Evolutionary conservation across 2,888 invertebrate species (phyloP).

Genomic region (Creontiades dilutus): DNA sequence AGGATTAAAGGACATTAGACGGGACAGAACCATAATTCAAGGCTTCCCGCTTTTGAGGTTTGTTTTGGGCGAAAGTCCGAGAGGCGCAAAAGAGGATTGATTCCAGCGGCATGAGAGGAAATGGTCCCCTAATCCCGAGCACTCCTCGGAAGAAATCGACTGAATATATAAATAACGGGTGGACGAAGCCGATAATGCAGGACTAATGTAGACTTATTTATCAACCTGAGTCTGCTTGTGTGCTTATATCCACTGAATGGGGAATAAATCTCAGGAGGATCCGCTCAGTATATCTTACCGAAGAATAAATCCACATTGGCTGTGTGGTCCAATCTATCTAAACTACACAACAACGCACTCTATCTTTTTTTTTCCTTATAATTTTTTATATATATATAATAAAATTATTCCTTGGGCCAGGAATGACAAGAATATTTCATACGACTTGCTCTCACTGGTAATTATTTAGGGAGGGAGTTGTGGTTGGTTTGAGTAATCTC

Average conservation of each 20-base stretch:
- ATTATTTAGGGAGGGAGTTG: conserved; percentile 70
- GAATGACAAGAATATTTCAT: conserved; percentile 74
- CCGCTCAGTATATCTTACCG: conserved; percentile 74
- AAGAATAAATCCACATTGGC: conserved; percentile 74
- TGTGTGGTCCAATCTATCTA: conserved; percentile 75
- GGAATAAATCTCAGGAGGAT: conserved; percentile 74
- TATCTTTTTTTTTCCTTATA: conserved; percentile 72
- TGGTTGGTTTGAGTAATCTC: conserved; percentile 71
- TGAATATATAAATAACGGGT: conserved; percentile 73
- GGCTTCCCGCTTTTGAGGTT: conserved; percentile 45
- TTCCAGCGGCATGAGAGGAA: conserved; percentile 43
- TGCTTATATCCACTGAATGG: conserved; percentile 73
- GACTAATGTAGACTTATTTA: conserved; percentile 75
- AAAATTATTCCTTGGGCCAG: conserved; percentile 74
- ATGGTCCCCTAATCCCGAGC: conserved; percentile 68
- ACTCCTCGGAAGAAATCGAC: conserved; percentile 71
- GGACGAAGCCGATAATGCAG: conserved; percentile 74
- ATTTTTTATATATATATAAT: conserved; percentile 70
- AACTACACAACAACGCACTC: conserved; percentile 72
- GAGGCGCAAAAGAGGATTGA: conserved; percentile 68
- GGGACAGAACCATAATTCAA: conserved; percentile 54
- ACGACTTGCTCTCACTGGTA: conserved; percentile 64
- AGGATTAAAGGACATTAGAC: conserved; percentile 49
- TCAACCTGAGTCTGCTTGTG: conserved; percentile 73
- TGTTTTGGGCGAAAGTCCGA: conserved; percentile 50